Base-by-base conservation (phyloP, 1,140 invertebrate genomes). In the Pectinophora gossypiella region DNA sequence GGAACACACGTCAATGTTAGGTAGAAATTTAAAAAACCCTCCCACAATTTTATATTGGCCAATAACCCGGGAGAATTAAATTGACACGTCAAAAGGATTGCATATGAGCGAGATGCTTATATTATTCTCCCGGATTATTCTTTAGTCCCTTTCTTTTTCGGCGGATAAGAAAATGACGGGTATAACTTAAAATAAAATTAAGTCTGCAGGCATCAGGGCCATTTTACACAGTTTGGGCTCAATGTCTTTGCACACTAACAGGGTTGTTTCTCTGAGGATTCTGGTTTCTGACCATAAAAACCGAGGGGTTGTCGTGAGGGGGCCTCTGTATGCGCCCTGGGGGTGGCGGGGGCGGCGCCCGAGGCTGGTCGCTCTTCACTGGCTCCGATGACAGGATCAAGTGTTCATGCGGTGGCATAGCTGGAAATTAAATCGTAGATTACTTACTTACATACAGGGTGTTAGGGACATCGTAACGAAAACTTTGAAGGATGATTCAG, bases 351-450 rank as follows among this genome's bases (percentile, higher is more conserved):
- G 74, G 72, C 1, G 76, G 77, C 9, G 64, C 53, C 46, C 67
- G 54, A 13, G 46, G 52, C 43, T 66, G 51, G 51, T 69, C 68
- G 12, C 71, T 59, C 38, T 53, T 67, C 22, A 72, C 60, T 16
- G 66, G 61, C 46, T 69, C 68, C 22, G 77, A 68, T 48, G 70
- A 69, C 9, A 70, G 43, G 32, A 78, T 67, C 18, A 74, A 47
- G 51, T 84, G 76, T 58, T 84, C 71, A 44, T 78, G 76, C 54
- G 80, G 80, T 54, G 80, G 63, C 80, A 84, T 84, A 22, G 42
- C 76, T 76, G 70, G 19, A 78, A 70, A 40, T 12, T 27, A 27
- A 27, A 27, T 12, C n/a, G n/a, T n/a, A n/a, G n/a, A n/a, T n/a
- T n/a, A n/a, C n/a, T n/a, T n/a, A n/a, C n/a, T n/a, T n/a, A n/a